Evolutionary conservation across 2,113 vertebrate genomes (phyloP).

Genomic region (Prionailurus bengalensis): DNA sequence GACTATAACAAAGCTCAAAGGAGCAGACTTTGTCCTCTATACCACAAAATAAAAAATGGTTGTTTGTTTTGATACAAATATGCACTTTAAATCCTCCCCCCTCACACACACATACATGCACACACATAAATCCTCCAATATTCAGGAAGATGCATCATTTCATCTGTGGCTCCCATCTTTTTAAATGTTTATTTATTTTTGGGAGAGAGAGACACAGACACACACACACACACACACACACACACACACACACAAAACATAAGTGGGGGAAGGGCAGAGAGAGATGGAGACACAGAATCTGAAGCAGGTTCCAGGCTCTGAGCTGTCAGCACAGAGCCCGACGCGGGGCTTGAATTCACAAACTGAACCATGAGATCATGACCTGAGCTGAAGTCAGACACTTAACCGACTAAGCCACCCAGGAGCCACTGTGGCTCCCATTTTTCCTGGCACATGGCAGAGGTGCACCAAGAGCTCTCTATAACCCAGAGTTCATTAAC

Average conservation of each 20-base stretch:
- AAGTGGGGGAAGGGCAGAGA: no score
- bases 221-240: no score
- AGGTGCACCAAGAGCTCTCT: background rate
- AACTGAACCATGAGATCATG: no score
- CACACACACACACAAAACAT: no score
- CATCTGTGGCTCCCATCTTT: background rate
- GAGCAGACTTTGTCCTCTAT: slow-evolving; percentile 7
- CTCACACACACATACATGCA: background rate
- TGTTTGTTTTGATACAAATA: slow-evolving; percentile 29
- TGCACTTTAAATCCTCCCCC: background rate
- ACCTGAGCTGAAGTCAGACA: no score
- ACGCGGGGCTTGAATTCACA: no score
- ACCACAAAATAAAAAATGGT: slow-evolving; percentile 1
- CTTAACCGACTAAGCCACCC: no score
- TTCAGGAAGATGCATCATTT: slow-evolving; percentile 21
- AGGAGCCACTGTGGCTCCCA: background rate
- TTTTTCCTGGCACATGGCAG: background rate
- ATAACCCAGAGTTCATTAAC: background rate
- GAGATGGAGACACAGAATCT: no score
- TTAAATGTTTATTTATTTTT: no score
- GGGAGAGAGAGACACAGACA: no score
- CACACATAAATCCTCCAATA: background rate
- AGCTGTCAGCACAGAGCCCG: no score
- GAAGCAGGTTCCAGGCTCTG: no score
- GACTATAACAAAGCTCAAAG: slow-evolving; percentile 23